These are phyloP conservation scores for Holothuria glaberrima DNA, from an alignment of 35 echinoderm and acorn worm species.

Conservation along the genomic window DNA sequence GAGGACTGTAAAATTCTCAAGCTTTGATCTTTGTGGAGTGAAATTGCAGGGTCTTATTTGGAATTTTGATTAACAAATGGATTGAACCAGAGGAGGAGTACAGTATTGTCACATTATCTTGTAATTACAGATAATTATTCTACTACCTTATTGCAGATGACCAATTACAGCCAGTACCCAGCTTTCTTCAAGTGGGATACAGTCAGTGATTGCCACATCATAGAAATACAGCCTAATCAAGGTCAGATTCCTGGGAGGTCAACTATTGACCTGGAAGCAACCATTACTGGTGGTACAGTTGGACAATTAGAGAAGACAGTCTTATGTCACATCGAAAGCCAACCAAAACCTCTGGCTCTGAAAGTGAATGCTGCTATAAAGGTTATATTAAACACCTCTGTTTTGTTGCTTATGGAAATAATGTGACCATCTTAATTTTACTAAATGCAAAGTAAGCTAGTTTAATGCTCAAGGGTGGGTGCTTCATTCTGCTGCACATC, in stretches of 20 bases:
- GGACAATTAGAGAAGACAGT: conserved; percentile 86
- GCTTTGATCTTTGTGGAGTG: no score
- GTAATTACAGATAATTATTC: neutral
- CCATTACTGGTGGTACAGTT: conserved; percentile 75
- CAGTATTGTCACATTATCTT: neutral
- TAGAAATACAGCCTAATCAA: conserved; percentile 83
- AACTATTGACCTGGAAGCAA: conserved; percentile 72
- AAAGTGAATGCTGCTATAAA: conserved; percentile 78
- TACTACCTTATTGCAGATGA: conserved; percentile 67
- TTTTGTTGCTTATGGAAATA: no score
- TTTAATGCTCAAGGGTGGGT: no score
- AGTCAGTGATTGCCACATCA: conserved; percentile 78
- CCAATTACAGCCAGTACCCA: conserved; percentile 88
- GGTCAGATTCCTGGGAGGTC: conserved; percentile 81
- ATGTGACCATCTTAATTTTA: no score
- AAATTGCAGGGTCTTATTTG: no score
- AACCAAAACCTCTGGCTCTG: conserved; percentile 68
- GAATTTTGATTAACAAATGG: conserved; percentile 57
- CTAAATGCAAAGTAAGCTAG: no score
- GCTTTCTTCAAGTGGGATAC: conserved; percentile 81
- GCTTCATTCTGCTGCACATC: no score
- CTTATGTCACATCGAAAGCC: conserved; percentile 78
- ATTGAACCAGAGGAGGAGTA: no score
- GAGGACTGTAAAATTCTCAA: no score
- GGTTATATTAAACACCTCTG: conserved; percentile 28